Percentiles rank a stretch among this genome's conserved stretches.
phyloP scores from a whole-genome alignment of 1,140 invertebrate genomes.

The Bombus pyrosoma region DNA sequence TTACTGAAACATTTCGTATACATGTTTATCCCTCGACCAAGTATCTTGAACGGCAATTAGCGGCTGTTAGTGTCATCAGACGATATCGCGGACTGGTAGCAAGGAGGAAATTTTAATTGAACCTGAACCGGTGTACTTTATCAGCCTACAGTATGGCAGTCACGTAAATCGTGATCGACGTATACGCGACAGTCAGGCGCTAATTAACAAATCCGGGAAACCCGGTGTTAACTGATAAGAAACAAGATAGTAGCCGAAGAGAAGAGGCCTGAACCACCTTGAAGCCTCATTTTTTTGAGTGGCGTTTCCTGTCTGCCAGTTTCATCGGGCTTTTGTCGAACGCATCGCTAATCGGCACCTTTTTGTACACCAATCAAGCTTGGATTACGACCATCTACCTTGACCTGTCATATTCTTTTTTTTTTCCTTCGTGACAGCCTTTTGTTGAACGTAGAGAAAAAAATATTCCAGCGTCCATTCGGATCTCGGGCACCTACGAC shows the following conservation, averaged over 20 bases:
- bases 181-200: slow-evolving; percentile 1
- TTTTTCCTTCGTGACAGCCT: background rate
- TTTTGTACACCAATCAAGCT: slow-evolving; percentile 82
- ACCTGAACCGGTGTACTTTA: slow-evolving; percentile 3
- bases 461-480: background rate
- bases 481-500: background rate
- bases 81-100: slow-evolving; percentile 22
- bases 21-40: background rate
- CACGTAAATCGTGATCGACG: slow-evolving; percentile 19
- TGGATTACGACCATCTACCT: slow-evolving; percentile 80
- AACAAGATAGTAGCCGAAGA: slow-evolving; percentile 23
- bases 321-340: slow-evolving; percentile 74
- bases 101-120: slow-evolving; percentile 26
- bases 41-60: slow-evolving; percentile 11
- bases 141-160: background rate
- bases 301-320: slow-evolving; percentile 76
- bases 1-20: background rate
- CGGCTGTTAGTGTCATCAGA: slow-evolving; percentile 16
- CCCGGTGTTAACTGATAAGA: slow-evolving; percentile 31
- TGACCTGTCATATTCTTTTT: slow-evolving; percentile 70
- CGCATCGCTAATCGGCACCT: slow-evolving; percentile 77
- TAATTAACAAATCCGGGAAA: slow-evolving; percentile 35
- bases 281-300: slow-evolving; percentile 78
- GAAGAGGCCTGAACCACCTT: slow-evolving; percentile 70
- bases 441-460: background rate